These are phyloP conservation scores for Helleia helle DNA, from an alignment of 2,888 invertebrate species.

Conservation along the genomic window DNA sequence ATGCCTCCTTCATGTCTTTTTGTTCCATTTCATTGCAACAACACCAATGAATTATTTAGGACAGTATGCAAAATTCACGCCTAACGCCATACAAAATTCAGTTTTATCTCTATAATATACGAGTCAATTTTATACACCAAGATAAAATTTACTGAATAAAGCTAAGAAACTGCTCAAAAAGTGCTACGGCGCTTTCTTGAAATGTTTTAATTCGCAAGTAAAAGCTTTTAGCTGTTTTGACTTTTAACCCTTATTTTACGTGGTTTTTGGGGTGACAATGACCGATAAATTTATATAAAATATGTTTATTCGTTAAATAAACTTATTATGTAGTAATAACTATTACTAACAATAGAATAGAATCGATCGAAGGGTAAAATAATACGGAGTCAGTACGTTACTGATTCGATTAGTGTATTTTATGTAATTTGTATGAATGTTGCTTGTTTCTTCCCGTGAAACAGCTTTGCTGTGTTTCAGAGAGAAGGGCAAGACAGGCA, in stretches of 20 bases:
- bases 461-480: too few relatives aligned
- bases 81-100: background rate
- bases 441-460: too few relatives aligned
- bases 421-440: too few relatives aligned
- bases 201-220: constrained; percentile 3
- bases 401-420: too few relatives aligned
- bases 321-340: too few relatives aligned
- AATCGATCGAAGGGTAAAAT: too few relatives aligned
- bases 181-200: background rate
- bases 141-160: background rate
- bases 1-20: constrained; percentile 4
- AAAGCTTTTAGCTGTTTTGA: background rate
- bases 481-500: too few relatives aligned
- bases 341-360: too few relatives aligned
- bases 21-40: constrained; percentile 6
- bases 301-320: too few relatives aligned
- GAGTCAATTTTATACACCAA: background rate
- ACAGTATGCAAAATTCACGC: constrained; percentile 4
- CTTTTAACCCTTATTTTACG: background rate
- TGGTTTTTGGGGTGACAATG: too few relatives aligned
- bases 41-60: constrained; percentile 8
- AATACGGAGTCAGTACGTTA: too few relatives aligned
- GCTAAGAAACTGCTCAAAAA: constrained; percentile 2
- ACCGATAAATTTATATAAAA: too few relatives aligned
- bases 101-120: constrained; percentile 1